Percentiles rank a stretch among this genome's conserved stretches.
Evolutionary conservation across 2,888 invertebrate genomes (phyloP).

Genomic region (Choristoneura rosaceana): DNA sequence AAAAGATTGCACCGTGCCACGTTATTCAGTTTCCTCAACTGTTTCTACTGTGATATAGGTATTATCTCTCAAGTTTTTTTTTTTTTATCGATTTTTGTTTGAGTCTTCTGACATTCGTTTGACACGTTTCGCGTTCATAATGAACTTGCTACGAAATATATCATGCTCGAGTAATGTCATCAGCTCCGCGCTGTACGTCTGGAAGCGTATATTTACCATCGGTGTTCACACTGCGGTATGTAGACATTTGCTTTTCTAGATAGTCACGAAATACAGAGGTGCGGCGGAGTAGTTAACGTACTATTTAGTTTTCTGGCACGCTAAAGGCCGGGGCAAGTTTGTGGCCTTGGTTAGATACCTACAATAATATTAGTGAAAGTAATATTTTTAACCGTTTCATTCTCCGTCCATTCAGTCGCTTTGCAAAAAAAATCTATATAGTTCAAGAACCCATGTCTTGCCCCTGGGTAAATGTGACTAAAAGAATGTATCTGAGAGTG

Average conservation of each 20-base stretch:
- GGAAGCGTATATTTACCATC: slow-evolving; percentile 24
- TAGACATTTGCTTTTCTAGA: slow-evolving; percentile 24
- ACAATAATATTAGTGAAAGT: too few species aligned
- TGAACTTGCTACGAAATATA: slow-evolving; percentile 4
- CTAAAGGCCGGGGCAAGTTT: not conserved
- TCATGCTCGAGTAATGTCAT: slow-evolving; percentile 23
- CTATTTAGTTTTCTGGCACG: not conserved
- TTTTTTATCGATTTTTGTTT: too few species aligned
- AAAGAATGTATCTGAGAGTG: too few species aligned
- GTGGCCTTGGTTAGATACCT: not conserved
- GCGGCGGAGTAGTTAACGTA: not conserved
- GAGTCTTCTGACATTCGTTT: too few species aligned
- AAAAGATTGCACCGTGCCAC: too few species aligned
- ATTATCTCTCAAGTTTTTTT: not conserved
- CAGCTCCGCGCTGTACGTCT: slow-evolving; percentile 10
- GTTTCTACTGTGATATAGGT: not conserved
- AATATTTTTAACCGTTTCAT: too few species aligned
- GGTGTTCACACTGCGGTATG: slow-evolving; percentile 6
- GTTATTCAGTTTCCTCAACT: not conserved
- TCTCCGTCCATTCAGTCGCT: too few species aligned
- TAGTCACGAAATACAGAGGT: slow-evolving; percentile 24
- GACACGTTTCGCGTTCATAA: not conserved
- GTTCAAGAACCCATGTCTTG: too few species aligned
- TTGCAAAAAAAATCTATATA: too few species aligned
- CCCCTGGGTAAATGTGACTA: too few species aligned